These are phyloP conservation scores for Corynorhinus townsendii DNA, from an alignment of 2,113 vertebrate genomes.

Conservation along the genomic window DNA sequence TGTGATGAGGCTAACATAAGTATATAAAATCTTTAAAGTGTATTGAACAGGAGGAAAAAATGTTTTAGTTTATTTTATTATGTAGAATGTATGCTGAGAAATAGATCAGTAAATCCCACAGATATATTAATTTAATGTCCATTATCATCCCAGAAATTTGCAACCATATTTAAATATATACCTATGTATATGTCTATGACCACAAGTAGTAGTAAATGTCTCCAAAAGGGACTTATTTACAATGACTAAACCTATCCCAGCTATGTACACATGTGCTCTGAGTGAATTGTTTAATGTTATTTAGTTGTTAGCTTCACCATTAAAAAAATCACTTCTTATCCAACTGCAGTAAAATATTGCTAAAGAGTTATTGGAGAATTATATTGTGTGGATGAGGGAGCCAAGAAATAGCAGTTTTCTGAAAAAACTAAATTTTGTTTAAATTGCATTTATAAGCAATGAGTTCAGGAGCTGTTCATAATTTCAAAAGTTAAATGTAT, in stretches of 20 bases:
- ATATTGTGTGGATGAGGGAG: not conserved
- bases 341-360: not conserved
- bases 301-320: not conserved
- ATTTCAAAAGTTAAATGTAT: not conserved
- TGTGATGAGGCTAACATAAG: not conserved
- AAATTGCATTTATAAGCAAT: not conserved
- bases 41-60: not conserved
- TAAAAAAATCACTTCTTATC: not conserved
- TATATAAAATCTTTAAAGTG: not conserved
- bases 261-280: not conserved
- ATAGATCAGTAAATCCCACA: not conserved
- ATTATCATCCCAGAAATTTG: slow-evolving; percentile 5
- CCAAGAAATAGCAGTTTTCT: not conserved
- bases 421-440: not conserved
- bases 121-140: not conserved
- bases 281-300: not conserved
- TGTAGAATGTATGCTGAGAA: not conserved
- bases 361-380: not conserved
- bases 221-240: not conserved
- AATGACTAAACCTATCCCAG: not conserved
- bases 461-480: not conserved
- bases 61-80: not conserved
- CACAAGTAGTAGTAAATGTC: not conserved
- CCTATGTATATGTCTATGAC: not conserved
- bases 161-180: not conserved